Base-by-base conservation (phyloP, 2,888 invertebrate genomes). In the Trisateles emortualis region DNA sequence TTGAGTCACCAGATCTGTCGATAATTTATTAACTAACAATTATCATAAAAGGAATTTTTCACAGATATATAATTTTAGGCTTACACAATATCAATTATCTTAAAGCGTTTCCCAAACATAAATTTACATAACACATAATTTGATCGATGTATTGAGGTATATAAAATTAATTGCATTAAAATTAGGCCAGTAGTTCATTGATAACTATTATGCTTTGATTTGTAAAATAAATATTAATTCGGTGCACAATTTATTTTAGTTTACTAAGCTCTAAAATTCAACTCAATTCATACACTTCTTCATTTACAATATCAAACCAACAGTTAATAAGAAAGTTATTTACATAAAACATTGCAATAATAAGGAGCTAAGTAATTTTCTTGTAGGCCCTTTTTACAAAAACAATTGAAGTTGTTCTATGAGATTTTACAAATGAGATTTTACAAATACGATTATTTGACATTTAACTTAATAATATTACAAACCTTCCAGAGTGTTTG, bases 21-120 rank as follows among this genome's bases (percentile, higher is more conserved):
- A 72, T 61, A 68, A 32, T 67, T 77, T 69, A 81, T 73, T 74
- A 83, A 79, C 84, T 87, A 87, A 80, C 74, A 78, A 74, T 53
- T 75, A 79, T 75, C 74, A 68, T 77, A 77, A 86, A 83, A 76
- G 70, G 76, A 84, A 84, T 80, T 74, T 76, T 71, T 82, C 79
- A 77, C 76, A 79, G 70, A 70, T 75, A 64, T 79, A 77, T 74
- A 76, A 78, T 76, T 78, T 76, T 83, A 81, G 72, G 74, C 85
- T 84, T 86, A 86, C 64, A 77, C 59, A 81, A 78, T 86, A 86
- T 84, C 80, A 81, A 79, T 84, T 78, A 74, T 61, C 64, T 50
- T 64, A 39, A 47, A 61, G 59, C 39, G 36, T 65, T 61, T 61
- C 56, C 64, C 67, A 63, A 64, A 52, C 53, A 72, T 55, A 59